Conservation (phyloP, 1,140 invertebrate genomes). For the Bilobella aurantiaca region DNA sequence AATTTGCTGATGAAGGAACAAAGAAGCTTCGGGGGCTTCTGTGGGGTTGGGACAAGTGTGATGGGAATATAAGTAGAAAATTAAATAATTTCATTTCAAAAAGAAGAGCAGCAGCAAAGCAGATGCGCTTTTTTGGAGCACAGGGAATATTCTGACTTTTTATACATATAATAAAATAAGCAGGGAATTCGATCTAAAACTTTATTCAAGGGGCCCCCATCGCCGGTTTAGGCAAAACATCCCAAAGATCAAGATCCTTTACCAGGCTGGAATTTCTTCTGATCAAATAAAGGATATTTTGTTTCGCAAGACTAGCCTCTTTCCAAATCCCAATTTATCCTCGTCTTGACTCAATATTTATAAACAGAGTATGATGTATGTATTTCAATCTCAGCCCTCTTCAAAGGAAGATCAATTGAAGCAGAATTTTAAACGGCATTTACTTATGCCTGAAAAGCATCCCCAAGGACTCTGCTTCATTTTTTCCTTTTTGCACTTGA, state of each 20-base stretch:
- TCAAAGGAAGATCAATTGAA: neutral
- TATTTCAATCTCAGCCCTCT: slow-evolving; percentile 4
- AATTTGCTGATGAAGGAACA: neutral
- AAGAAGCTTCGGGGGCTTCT: neutral
- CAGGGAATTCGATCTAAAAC: no score
- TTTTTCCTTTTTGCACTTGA: no score
- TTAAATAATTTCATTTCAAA: neutral
- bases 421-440: no score
- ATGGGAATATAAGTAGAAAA: neutral
- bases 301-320: no score
- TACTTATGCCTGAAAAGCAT: no score
- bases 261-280: no score
- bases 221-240: no score
- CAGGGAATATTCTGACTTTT: neutral
- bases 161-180: slow-evolving; percentile 7
- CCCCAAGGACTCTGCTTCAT: no score
- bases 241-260: no score
- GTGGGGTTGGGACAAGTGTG: neutral
- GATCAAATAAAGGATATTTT: no score
- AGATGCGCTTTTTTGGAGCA: neutral
- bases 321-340: no score
- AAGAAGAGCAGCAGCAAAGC: neutral
- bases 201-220: no score
- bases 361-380: slow-evolving; percentile 5
- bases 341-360: neutral